Evolutionary conservation across 2,888 invertebrate species (phyloP).

Genomic region (Bugulina stolonifera): DNA sequence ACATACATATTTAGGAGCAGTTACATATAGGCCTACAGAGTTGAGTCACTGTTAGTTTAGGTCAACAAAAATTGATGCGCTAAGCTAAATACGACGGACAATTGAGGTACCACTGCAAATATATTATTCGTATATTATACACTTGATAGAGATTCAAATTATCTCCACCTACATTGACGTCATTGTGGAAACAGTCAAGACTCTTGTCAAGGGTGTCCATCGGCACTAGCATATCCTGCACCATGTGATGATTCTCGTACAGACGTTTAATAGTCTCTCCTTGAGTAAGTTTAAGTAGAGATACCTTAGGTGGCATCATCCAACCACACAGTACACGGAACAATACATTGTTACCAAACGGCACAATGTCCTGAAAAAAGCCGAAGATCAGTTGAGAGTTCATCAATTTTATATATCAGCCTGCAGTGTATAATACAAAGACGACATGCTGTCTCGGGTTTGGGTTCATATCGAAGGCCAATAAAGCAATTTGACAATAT

Average conservation of each 20-base stretch:
- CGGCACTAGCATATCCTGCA: constrained; percentile 76
- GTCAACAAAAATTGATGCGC: no score
- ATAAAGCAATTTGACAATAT: no score
- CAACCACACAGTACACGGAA: constrained; percentile 72
- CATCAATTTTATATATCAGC: not conserved
- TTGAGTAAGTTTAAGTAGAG: constrained; percentile 72
- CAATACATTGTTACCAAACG: constrained; percentile 70
- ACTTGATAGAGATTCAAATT: no score
- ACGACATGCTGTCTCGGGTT: not conserved
- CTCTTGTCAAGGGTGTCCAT: constrained; percentile 60
- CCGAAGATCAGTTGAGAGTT: no score
- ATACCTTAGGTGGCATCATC: constrained; percentile 76
- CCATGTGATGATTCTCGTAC: constrained; percentile 71
- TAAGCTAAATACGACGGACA: no score
- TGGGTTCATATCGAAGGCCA: not conserved
- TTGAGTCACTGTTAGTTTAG: no score
- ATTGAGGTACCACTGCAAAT: no score
- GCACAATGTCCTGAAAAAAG: constrained; percentile 66
- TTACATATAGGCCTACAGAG: no score
- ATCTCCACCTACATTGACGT: constrained; percentile 61
- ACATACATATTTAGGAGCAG: no score
- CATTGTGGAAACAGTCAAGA: constrained; percentile 63
- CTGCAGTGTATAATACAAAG: not conserved
- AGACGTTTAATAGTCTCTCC: constrained; percentile 64
- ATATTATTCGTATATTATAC: no score